Evolutionary conservation across 2,888 invertebrate genomes (phyloP).

Genomic region (Tethea ocularis): DNA sequence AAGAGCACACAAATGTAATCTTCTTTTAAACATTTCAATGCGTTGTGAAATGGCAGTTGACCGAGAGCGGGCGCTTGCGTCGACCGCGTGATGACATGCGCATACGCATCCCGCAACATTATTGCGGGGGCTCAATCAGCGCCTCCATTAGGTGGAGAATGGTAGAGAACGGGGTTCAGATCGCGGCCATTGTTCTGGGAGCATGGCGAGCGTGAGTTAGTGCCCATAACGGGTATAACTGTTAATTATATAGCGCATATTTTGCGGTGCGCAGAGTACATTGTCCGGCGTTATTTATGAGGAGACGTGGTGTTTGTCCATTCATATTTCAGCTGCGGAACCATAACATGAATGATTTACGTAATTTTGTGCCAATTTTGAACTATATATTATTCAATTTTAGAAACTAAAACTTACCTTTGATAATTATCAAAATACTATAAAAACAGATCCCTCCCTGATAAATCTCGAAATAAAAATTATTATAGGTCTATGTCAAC

Average conservation of each 20-base stretch:
- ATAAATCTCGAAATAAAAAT: too few species aligned
- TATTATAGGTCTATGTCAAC: neutral
- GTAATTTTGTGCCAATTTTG: neutral
- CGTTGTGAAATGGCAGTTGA: slow-evolving; percentile 6
- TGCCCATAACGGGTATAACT: slow-evolving; percentile 71
- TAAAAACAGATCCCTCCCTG: too few species aligned
- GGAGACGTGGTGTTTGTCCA: slow-evolving; percentile 47
- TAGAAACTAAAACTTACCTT: too few species aligned
- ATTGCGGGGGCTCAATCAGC: slow-evolving; percentile 61
- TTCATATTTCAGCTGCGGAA: slow-evolving; percentile 16
- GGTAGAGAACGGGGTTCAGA: slow-evolving; percentile 41
- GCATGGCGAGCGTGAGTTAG: slow-evolving; percentile 62
- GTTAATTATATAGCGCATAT: slow-evolving; percentile 74
- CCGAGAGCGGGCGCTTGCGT: slow-evolving; percentile 2
- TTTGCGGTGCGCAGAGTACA: slow-evolving; percentile 61
- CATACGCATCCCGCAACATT: slow-evolving; percentile 47
- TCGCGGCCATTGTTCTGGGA: slow-evolving; percentile 69
- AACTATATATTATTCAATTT: neutral
- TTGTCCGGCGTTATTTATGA: slow-evolving; percentile 66
- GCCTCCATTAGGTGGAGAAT: slow-evolving; percentile 60
- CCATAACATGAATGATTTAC: neutral
- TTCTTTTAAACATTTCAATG: slow-evolving; percentile 13
- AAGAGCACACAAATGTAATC: slow-evolving; percentile 19
- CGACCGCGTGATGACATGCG: slow-evolving; percentile 28
- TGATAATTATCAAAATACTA: too few species aligned